Conservation (phyloP, 2,797 vertebrate species). For the Cynodonichthys magdalenae region DNA sequence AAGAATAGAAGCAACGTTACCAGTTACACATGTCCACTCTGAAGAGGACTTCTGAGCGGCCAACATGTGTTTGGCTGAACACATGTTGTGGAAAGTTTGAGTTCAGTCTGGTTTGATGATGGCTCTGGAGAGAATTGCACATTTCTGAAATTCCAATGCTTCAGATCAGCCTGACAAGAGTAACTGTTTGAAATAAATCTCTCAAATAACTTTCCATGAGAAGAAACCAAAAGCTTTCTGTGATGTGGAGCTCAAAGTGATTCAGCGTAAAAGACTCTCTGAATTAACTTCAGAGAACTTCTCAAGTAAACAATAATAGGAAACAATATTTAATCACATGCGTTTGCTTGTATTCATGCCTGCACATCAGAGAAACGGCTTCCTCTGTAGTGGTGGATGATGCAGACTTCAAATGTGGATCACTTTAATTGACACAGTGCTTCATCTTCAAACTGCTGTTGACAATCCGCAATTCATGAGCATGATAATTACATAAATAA, state of each 20-base stretch:
- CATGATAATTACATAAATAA: conserved; percentile 77
- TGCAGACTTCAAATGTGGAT: conserved; percentile 73
- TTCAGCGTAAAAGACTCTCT: conserved; percentile 67
- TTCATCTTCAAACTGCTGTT: conserved; percentile 75
- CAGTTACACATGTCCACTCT: conserved; percentile 51
- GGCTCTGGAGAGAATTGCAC: conserved; percentile 74
- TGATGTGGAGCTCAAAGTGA: conserved; percentile 74
- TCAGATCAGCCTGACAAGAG: conserved; percentile 74
- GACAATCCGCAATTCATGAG: conserved; percentile 73
- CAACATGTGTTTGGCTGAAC: conserved; percentile 66
- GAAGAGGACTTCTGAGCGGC: conserved; percentile 54
- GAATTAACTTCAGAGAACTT: conserved; percentile 76
- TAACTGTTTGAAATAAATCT: conserved; percentile 78
- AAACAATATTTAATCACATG: conserved; percentile 80
- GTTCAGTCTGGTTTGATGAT: conserved; percentile 65
- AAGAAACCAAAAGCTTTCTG: conserved; percentile 71
- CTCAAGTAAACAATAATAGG: conserved; percentile 77
- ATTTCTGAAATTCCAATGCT: conserved; percentile 74
- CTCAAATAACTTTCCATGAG: conserved; percentile 74
- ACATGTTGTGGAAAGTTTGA: conserved; percentile 72
- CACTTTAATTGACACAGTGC: conserved; percentile 76
- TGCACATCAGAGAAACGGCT: conserved; percentile 70
- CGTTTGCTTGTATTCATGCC: conserved; percentile 70
- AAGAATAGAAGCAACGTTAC: conserved; percentile 19
- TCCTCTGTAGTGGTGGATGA: conserved; percentile 67